Evolutionary conservation across 2,113 vertebrate species (phyloP).

Genomic region (Stegostoma tigrinum): DNA sequence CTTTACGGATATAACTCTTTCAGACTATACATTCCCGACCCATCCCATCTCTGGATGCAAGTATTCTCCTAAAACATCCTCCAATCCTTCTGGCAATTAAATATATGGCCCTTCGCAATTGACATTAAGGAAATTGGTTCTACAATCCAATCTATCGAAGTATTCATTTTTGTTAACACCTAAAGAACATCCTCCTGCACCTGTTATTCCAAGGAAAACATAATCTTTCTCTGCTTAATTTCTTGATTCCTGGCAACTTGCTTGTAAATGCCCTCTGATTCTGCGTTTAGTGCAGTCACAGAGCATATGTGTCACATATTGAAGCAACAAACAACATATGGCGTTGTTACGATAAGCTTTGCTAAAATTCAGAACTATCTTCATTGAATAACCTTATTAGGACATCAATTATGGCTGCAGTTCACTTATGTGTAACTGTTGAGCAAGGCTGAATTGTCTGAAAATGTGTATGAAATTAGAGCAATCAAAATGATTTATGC

Average conservation of each 20-base stretch:
- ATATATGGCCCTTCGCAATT: background rate
- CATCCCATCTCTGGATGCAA: background rate
- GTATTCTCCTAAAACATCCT: background rate
- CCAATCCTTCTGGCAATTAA: background rate
- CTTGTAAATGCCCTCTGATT: background rate
- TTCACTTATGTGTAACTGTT: background rate
- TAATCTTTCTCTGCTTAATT: background rate
- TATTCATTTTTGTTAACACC: background rate
- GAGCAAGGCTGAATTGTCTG: background rate
- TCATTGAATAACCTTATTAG: too few relatives aligned
- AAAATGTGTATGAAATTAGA: background rate
- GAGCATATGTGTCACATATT: background rate
- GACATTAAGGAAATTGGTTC: too few relatives aligned
- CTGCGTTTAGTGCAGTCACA: background rate
- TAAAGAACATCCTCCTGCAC: background rate
- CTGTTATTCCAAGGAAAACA: background rate
- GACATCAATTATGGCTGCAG: background rate
- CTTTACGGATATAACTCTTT: background rate
- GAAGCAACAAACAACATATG: background rate
- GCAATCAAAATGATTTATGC: background rate
- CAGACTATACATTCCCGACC: background rate
- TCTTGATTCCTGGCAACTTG: background rate
- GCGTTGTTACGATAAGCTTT: background rate
- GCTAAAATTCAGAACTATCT: background rate
- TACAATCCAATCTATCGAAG: background rate